Evolutionary conservation across 1,140 invertebrate genomes (phyloP).

Genomic region (Drosophila albomicans): DNA sequence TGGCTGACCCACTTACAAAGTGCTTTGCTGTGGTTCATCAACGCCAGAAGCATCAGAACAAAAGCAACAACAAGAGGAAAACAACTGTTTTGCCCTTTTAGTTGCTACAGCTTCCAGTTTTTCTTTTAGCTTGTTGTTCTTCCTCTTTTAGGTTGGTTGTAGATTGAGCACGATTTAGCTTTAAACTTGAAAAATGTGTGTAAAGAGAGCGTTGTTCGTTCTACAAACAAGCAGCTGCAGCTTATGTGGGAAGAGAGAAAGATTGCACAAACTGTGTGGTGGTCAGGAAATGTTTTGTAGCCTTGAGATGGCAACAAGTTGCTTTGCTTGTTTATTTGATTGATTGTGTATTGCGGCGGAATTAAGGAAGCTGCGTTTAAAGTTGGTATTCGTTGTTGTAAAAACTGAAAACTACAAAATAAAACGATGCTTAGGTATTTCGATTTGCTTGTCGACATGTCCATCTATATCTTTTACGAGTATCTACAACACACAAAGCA

Average conservation of each 20-base stretch:
- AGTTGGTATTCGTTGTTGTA: constrained; percentile 37
- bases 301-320: constrained; percentile 37
- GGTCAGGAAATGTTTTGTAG: constrained; percentile 47
- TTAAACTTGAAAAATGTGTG: constrained; percentile 70
- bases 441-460: constrained; percentile 34
- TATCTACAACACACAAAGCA: constrained; percentile 44
- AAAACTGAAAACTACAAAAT: constrained; percentile 19
- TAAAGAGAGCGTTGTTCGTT: constrained; percentile 17
- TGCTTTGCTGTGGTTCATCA: constrained; percentile 25
- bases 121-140: not conserved
- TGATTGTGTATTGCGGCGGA: constrained; percentile 67
- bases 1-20: constrained; percentile 37
- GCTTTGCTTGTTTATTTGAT: constrained; percentile 56
- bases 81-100: constrained; percentile 17
- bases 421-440: constrained; percentile 22
- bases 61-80: not conserved
- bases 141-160: not conserved
- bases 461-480: constrained; percentile 23
- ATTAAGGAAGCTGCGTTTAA: constrained; percentile 71
- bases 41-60: not conserved
- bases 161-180: constrained; percentile 60
- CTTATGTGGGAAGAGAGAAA: not conserved
- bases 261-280: constrained; percentile 8
- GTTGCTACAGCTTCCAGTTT: constrained; percentile 18
- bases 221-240: constrained; percentile 47